Conservation (phyloP, 2,888 invertebrate species). For the Andrena bicolor region DNA sequence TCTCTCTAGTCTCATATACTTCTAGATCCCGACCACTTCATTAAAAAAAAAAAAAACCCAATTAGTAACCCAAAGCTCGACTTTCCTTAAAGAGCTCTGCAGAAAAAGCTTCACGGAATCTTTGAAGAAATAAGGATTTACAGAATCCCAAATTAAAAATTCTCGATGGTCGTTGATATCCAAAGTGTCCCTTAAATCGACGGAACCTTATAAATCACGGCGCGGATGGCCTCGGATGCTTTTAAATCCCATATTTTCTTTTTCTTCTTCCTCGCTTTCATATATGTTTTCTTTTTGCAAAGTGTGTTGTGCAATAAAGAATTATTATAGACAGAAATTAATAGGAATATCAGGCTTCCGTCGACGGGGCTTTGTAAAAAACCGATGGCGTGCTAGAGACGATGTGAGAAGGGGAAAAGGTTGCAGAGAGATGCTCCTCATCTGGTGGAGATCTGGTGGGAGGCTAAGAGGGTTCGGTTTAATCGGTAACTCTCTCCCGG, state of each 20-base stretch:
- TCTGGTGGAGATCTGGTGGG: constrained; percentile 9
- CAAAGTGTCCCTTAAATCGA: background rate
- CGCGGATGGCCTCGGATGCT: constrained; percentile 1
- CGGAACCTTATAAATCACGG: background rate
- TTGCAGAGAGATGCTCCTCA: constrained; percentile 30
- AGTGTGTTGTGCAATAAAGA: too few relatives aligned
- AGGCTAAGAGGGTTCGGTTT: constrained; percentile 47
- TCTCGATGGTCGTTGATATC: background rate
- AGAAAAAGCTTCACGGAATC: too few relatives aligned
- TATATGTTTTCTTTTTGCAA: too few relatives aligned
- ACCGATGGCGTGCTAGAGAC: background rate
- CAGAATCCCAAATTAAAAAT: too few relatives aligned
- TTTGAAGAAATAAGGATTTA: too few relatives aligned
- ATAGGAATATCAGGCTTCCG: constrained; percentile 43
- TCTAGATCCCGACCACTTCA: too few relatives aligned
- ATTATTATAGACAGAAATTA: constrained; percentile 35
- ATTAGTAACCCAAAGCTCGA: too few relatives aligned
- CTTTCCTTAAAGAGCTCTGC: too few relatives aligned
- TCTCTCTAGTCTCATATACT: too few relatives aligned
- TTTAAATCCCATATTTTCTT: too few relatives aligned
- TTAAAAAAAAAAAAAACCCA: too few relatives aligned
- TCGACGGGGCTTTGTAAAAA: constrained; percentile 9
- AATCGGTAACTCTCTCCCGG: constrained; percentile 52
- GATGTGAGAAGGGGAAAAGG: background rate
- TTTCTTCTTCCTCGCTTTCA: too few relatives aligned